Conservation (phyloP, 1,140 invertebrate genomes). For the Sogatella furcifera region DNA sequence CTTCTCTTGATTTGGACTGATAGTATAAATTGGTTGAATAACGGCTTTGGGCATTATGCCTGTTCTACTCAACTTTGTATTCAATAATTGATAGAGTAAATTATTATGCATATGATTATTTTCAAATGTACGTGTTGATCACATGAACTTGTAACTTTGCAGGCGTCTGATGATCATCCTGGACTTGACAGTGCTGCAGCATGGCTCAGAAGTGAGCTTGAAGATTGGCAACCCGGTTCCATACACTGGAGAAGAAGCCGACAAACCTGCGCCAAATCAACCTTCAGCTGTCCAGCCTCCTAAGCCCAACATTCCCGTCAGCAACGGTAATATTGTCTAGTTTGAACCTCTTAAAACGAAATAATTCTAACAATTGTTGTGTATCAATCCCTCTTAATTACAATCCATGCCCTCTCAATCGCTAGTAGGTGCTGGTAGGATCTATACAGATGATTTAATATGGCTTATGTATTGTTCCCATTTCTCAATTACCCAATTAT, state of each 20-base stretch:
- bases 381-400: background rate
- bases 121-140: background rate
- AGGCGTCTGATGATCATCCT: conserved; percentile 75
- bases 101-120: background rate
- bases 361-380: background rate
- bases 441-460: background rate
- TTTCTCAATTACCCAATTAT: too few species aligned
- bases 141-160: conserved; percentile 17
- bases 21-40: too few species aligned
- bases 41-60: too few species aligned
- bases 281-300: background rate
- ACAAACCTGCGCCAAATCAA: conserved; percentile 2
- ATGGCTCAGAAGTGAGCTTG: conserved; percentile 54
- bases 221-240: conserved; percentile 67
- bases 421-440: background rate
- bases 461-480: too few species aligned
- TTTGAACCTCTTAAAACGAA: background rate
- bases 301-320: conserved; percentile 9
- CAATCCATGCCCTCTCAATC: background rate
- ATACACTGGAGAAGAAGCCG: conserved; percentile 23
- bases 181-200: conserved; percentile 58
- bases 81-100: too few species aligned
- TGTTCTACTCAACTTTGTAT: too few species aligned
- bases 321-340: background rate
- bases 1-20: too few species aligned